phyloP scores from a whole-genome alignment of 1,140 invertebrate genomes.

The Papilio glaucus region DNA sequence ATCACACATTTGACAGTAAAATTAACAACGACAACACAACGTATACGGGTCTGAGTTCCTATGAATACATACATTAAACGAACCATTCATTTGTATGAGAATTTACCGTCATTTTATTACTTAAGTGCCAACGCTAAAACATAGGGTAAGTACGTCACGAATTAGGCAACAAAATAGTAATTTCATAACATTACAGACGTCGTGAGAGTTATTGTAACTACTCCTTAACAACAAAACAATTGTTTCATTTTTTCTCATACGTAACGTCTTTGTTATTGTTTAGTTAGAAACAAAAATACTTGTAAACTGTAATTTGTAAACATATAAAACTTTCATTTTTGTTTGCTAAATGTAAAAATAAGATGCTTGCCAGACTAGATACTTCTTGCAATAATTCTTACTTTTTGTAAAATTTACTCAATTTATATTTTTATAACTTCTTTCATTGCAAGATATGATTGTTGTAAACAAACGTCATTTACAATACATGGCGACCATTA shows the following conservation, averaged over 20 bases:
- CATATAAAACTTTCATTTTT: not conserved
- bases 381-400: no score
- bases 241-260: constrained; percentile 8
- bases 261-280: constrained; percentile 19
- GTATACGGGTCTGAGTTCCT: not conserved
- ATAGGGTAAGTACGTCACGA: not conserved
- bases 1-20: no score
- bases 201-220: not conserved
- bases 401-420: no score
- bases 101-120: not conserved
- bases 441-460: no score
- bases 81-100: constrained; percentile 7
- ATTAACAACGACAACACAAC: not conserved
- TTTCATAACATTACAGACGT: constrained; percentile 17
- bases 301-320: constrained; percentile 11
- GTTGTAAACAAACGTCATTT: no score
- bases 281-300: not conserved
- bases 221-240: not conserved
- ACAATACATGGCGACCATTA: no score
- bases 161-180: constrained; percentile 19
- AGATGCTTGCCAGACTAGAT: no score
- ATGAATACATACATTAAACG: not conserved
- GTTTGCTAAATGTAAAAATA: no score
- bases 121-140: not conserved
- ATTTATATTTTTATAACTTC: no score